Base-by-base conservation (phyloP, 2,888 invertebrate genomes). In the Brassicogethes aeneus region DNA sequence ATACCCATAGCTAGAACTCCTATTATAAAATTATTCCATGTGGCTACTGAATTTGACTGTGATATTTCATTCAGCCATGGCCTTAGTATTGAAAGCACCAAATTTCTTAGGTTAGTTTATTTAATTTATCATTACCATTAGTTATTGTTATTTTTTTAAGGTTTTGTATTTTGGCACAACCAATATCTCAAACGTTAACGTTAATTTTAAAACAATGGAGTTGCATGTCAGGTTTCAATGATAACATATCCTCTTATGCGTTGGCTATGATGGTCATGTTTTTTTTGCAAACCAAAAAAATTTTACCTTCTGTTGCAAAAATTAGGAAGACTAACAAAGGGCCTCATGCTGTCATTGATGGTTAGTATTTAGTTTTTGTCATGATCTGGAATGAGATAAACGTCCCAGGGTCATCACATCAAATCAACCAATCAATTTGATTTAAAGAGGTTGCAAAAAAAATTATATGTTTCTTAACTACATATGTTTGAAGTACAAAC, bases 41-140 rank as follows among this genome's bases (percentile, higher is more conserved):
- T 53, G 33, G 41, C 53, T 2, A 71, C 73, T 1, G 56, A 65
- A 1, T 65, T 78, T 13, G 70, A 73, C 40, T 79, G 78, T 55
- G 80, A 82, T 61, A 63, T 82, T 45, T 77, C 77, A 0, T 75
- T 77, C 53, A 64, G 70, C 7, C 76, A 77, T 59, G 75, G 76
- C 3, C 65, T 80, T 13, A 73, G 76, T 15, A 72, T 72, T 2
- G 75, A 76, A 52, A 82, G 80, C 52, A 77, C 79, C 1, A 67
- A 67, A 47, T 64, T 75, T 49, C 59, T 77, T 34, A 66, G 59
- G 71, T 70, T 10, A 31, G 15, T 17, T 38, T 15, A 31, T 31
- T 5, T 15, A 30, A 3, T 38, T 32, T 32, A 14, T 36, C 36
- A 41, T 34, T 50, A 15, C 36, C 36, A 13, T 14, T 16, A 34